phyloP scores from a whole-genome alignment of 2,797 vertebrate species.

The Pteronotus mesoamericanus region DNA sequence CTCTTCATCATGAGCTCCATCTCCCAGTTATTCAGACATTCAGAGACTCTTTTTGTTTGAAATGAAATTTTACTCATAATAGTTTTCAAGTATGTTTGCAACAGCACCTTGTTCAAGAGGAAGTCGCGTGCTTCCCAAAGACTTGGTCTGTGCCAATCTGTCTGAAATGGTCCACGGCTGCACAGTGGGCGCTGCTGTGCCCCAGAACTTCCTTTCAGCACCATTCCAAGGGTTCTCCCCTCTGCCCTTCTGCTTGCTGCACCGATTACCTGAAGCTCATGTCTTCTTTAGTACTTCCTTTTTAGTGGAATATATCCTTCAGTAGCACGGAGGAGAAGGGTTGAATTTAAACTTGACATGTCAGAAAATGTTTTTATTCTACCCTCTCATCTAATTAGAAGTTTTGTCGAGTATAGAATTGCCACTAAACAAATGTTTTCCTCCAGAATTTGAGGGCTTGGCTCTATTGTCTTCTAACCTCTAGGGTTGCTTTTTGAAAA shows the following conservation, averaged over 20 bases:
- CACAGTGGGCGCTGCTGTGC: fast-evolving
- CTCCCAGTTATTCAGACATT: background rate
- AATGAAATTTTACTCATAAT: conserved; percentile 82
- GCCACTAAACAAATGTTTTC: background rate
- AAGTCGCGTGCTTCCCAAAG: conserved; percentile 59
- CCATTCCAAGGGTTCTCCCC: background rate
- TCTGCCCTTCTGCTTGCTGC: background rate
- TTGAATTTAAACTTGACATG: background rate
- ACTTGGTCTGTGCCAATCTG: background rate
- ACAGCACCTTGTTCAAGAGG: conserved; percentile 77
- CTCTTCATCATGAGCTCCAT: background rate
- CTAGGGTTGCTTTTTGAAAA: background rate
- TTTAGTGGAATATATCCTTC: background rate
- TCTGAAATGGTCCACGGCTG: background rate
- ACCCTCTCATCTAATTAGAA: background rate
- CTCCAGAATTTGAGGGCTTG: background rate
- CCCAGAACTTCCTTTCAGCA: no score
- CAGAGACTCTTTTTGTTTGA: conserved; percentile 66
- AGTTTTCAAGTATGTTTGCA: conserved; percentile 81
- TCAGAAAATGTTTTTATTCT: background rate
- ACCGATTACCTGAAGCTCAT: background rate
- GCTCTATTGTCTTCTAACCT: background rate
- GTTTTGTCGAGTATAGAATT: background rate
- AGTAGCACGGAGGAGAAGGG: background rate
- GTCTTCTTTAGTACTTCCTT: background rate